Percentiles rank a stretch among this genome's conserved stretches.
These are phyloP conservation scores for Sanderia malayensis DNA, from an alignment of 30 jellyfish, hydroid and myxozoan species.

Conservation along the genomic window DNA sequence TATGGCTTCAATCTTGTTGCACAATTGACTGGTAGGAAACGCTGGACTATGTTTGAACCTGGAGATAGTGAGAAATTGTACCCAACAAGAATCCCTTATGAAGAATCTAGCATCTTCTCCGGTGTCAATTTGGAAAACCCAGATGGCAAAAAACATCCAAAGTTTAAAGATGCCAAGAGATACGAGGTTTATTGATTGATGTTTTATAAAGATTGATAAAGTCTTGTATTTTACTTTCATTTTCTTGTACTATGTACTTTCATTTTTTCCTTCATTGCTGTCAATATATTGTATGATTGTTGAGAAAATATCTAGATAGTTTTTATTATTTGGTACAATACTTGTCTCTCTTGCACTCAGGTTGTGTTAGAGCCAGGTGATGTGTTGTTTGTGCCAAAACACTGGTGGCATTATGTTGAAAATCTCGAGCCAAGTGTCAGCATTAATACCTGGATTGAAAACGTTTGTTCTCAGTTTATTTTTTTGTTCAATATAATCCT, in stretches of 20 bases:
- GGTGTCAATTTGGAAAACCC: conserved; percentile 32
- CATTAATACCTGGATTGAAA: conserved; percentile 89
- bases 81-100: conserved; percentile 94
- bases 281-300: no score
- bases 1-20: conserved; percentile 96
- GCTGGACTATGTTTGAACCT: conserved; percentile 80
- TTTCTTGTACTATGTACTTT: no score
- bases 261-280: no score
- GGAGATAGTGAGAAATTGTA: conserved; percentile 39
- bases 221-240: no score
- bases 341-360: no score
- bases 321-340: no score
- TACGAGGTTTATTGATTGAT: conserved; percentile 50
- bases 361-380: conserved; percentile 81
- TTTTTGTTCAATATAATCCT: no score
- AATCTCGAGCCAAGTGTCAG: conserved; percentile 75
- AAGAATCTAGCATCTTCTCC: conserved; percentile 90
- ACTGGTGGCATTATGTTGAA: conserved; percentile 98
- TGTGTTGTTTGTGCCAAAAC: conserved; percentile 88
- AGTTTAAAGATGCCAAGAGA: conserved; percentile 36
- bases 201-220: no score
- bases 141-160: conserved; percentile 34
- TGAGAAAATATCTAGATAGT: no score
- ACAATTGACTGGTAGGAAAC: conserved; percentile 74
- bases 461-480: no score